phyloP scores from a whole-genome alignment of 2,888 invertebrate species.

The Thumatha senex region DNA sequence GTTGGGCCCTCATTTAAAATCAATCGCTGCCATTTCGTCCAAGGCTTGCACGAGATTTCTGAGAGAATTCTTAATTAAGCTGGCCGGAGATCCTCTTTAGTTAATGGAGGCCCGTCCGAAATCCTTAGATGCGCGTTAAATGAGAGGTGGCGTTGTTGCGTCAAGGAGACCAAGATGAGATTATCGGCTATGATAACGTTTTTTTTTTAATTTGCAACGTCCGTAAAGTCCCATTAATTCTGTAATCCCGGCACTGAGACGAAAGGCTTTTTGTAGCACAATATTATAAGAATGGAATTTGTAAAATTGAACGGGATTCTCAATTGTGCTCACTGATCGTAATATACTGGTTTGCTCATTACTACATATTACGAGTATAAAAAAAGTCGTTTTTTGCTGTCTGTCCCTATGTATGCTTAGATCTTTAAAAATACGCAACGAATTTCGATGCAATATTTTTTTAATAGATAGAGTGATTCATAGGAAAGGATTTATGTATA shows the following conservation, averaged over 20 bases:
- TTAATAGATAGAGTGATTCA: too few species aligned
- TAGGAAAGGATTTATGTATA: too few species aligned
- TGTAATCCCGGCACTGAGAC: conserved; percentile 16
- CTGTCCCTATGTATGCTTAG: too few species aligned
- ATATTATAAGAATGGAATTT: conserved; percentile 8
- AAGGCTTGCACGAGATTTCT: conserved; percentile 71
- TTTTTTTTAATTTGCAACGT: conserved; percentile 49
- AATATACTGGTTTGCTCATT: background rate
- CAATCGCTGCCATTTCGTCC: conserved; percentile 74
- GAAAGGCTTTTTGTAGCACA: conserved; percentile 15
- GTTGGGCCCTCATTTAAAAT: conserved; percentile 77
- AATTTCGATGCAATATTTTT: too few species aligned
- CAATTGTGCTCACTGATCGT: background rate
- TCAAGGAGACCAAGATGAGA: conserved; percentile 59
- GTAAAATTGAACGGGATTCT: background rate
- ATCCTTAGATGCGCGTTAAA: conserved; percentile 68
- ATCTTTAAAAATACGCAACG: too few species aligned
- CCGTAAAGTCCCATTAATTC: conserved; percentile 41
- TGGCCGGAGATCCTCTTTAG: conserved; percentile 71
- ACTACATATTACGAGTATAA: too few species aligned
- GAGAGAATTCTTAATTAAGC: conserved; percentile 82
- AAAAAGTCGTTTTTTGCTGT: too few species aligned
- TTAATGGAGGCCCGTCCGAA: conserved; percentile 74
- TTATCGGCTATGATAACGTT: conserved; percentile 53
- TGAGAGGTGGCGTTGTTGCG: conserved; percentile 54